A percentile compares a stretch with the other conserved stretches of the same genome.
Evolutionary conservation across 2,113 vertebrate genomes (phyloP).

Genomic region (Prinia subflava): DNA sequence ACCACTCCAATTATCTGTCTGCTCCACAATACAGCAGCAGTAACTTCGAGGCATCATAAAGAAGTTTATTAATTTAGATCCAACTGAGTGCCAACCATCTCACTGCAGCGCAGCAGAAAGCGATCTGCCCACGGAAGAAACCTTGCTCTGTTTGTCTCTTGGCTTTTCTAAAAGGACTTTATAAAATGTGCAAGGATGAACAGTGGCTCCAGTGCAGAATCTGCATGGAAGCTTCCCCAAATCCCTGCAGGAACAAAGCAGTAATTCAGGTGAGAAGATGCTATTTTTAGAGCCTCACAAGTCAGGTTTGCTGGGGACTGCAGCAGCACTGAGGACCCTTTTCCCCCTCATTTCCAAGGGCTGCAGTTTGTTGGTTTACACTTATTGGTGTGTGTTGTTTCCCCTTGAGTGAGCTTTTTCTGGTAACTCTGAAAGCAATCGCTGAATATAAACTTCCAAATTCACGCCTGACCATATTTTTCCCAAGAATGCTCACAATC

Average conservation of each 20-base stretch:
- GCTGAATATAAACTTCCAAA: not conserved
- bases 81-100: not conserved
- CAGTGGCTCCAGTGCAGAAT: not conserved
- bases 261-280: not conserved
- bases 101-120: conserved; percentile 3
- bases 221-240: not conserved
- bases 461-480: not conserved
- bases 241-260: not conserved
- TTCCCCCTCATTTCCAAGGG: not conserved
- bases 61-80: conserved; percentile 56
- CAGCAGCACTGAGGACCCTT: not conserved
- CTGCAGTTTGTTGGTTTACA: not conserved
- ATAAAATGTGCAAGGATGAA: not conserved
- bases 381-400: not conserved
- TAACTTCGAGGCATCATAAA: conserved; percentile 20
- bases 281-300: not conserved
- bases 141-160: not conserved
- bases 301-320: not conserved
- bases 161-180: not conserved
- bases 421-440: not conserved
- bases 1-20: conserved; percentile 31
- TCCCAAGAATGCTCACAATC: not conserved
- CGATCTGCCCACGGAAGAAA: rapidly evolving
- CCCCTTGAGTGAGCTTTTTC: not conserved
- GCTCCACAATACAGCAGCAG: not conserved